Conservation (phyloP, 2,113 vertebrate species). For the Lagopus muta region DNA sequence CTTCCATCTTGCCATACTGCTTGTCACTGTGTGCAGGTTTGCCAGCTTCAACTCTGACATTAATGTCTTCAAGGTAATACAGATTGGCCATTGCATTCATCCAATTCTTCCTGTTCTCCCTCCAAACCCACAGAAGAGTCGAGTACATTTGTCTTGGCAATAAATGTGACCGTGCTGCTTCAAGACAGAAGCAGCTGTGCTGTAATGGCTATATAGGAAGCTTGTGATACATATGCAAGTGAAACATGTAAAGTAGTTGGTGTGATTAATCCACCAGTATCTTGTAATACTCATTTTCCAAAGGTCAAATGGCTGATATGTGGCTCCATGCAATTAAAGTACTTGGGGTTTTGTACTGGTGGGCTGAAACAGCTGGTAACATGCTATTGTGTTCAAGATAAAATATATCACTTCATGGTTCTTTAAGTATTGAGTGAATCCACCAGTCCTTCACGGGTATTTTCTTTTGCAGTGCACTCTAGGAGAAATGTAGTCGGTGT, state of each 20-base stretch:
- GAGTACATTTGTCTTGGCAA: background rate
- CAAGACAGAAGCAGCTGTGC: background rate
- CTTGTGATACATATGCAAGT: background rate
- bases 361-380: background rate
- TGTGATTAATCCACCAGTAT: background rate
- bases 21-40: background rate
- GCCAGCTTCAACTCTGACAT: background rate
- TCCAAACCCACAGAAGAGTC: background rate
- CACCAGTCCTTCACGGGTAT: background rate
- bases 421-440: background rate
- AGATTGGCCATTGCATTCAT: background rate
- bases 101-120: background rate
- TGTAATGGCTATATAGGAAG: background rate
- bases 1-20: fast-evolving
- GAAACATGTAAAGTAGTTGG: background rate
- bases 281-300: background rate
- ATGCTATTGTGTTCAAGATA: background rate
- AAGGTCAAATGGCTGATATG: background rate
- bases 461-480: constrained; percentile 14
- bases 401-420: background rate
- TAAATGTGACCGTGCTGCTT: background rate
- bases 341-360: background rate
- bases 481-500: background rate
- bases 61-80: background rate
- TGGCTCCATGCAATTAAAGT: background rate